phyloP scores from a whole-genome alignment of 2,113 vertebrate species.

The Entomyzon cyanotis region DNA sequence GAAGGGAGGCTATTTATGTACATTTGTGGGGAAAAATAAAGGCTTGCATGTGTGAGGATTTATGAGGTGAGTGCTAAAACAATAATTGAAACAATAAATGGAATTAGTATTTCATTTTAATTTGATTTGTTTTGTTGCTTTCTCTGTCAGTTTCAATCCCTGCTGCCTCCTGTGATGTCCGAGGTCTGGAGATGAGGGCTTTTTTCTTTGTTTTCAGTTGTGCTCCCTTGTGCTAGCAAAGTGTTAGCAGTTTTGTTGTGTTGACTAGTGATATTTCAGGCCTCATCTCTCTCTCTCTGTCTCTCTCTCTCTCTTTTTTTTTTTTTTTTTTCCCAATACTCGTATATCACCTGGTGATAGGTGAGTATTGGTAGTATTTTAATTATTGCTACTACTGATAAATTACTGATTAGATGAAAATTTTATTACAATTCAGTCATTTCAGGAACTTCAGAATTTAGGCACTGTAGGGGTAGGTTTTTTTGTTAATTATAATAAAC shows the following conservation, averaged over 20 bases:
- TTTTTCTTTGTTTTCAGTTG: background rate
- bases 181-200: background rate
- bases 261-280: background rate
- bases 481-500: background rate
- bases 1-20: background rate
- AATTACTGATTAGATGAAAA: background rate
- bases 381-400: background rate
- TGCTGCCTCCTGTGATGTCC: background rate
- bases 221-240: background rate
- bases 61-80: background rate
- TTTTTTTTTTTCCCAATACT: background rate
- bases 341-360: background rate
- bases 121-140: background rate
- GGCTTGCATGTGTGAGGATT: background rate
- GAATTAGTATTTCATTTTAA: background rate
- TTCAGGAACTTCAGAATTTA: background rate
- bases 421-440: background rate
- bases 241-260: background rate
- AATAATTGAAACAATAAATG: background rate
- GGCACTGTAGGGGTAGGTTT: background rate
- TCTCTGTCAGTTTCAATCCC: background rate
- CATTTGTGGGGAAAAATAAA: background rate
- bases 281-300: background rate
- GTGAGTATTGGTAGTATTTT: background rate
- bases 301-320: too few relatives aligned